Evolutionary conservation across 2,113 vertebrate genomes (phyloP), one percentile per base, ranked within the genome.

Genomic region (Chaetodon auriga): DNA sequence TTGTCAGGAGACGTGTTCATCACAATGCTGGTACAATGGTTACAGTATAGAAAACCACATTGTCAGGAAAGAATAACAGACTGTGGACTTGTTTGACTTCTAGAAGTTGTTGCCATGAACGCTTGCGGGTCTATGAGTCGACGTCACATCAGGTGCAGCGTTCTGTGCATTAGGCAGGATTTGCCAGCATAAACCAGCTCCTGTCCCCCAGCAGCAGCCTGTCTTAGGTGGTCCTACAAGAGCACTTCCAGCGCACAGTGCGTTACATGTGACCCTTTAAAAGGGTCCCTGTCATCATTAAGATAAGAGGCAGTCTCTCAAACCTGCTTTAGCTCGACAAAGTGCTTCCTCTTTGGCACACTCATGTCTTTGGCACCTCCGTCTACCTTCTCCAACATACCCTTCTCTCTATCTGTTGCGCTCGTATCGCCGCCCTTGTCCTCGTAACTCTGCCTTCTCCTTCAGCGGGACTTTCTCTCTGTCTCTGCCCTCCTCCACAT

Each of bases 281-380:
- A 95, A 95, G 93, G 92, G 84, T 91, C 83, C 79, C 87, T 92
- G 92, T 94, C 90, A 89, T 94, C 93, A 94, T 96, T 95, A 92
- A 94, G 95, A 95, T 96, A 95, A 95, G 83, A 87, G 80, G 75
- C 83, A 58, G 80, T 90, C 94, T 92, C 90, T 95, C 87, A 89
- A 87, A 94, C 85, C 80, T 91, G 86, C 94, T 95, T 89, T 72
- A 92, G 88, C 74, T 83, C 81, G 86, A 95, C 95, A 96, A 96
- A 96, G 95, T 95, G 92, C 87, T 87, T 91, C 91, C 93, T 95
- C 94, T 92, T 91, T 90, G 91, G 70, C 86, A 38, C 93, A 92
- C 93, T 93, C 92, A 43, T 84, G 88, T 94, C 91, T 90, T 85
- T 78, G 73, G 76, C 93, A 90, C 92, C 80, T 89, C 83, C 30